Conservation (phyloP, 1,140 invertebrate genomes). For the Metaphire vulgaris region DNA sequence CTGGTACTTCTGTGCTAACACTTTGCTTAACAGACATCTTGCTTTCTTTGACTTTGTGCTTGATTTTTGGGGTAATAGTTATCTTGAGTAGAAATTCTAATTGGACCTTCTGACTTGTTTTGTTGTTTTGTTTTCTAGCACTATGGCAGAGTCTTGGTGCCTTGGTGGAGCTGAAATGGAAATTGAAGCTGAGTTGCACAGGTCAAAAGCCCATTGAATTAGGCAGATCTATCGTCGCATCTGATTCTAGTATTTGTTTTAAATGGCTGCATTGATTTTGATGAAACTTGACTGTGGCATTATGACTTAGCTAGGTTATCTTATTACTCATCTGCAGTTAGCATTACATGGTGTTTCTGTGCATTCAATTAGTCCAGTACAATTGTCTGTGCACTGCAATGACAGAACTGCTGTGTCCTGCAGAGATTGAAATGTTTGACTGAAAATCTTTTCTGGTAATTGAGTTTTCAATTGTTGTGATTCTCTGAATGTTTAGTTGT, state of each 20-base stretch:
- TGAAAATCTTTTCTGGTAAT: too few species aligned
- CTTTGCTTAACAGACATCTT: neutral
- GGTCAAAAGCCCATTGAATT: slow-evolving; percentile 49
- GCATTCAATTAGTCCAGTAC: neutral
- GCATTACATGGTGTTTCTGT: neutral
- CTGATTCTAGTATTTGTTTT: too few species aligned
- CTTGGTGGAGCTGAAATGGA: slow-evolving; percentile 83
- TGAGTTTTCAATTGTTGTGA: too few species aligned
- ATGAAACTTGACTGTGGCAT: too few species aligned
- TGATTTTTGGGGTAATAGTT: neutral
- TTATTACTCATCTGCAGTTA: neutral
- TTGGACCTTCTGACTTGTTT: slow-evolving; percentile 10
- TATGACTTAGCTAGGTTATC: neutral
- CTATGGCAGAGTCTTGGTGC: slow-evolving; percentile 80
- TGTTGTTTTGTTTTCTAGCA: slow-evolving; percentile 51
- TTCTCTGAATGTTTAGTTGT: neutral
- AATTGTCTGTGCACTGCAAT: too few species aligned
- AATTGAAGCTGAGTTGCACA: slow-evolving; percentile 76
- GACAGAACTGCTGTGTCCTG: too few species aligned
- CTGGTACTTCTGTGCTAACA: neutral
- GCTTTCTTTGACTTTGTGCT: too few species aligned
- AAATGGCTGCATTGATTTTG: too few species aligned
- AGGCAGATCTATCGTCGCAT: too few species aligned
- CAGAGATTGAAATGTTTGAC: too few species aligned
- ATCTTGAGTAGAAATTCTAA: too few species aligned